These are phyloP conservation scores for Philereme transversata DNA, from an alignment of 2,888 invertebrate species.

Conservation along the genomic window DNA sequence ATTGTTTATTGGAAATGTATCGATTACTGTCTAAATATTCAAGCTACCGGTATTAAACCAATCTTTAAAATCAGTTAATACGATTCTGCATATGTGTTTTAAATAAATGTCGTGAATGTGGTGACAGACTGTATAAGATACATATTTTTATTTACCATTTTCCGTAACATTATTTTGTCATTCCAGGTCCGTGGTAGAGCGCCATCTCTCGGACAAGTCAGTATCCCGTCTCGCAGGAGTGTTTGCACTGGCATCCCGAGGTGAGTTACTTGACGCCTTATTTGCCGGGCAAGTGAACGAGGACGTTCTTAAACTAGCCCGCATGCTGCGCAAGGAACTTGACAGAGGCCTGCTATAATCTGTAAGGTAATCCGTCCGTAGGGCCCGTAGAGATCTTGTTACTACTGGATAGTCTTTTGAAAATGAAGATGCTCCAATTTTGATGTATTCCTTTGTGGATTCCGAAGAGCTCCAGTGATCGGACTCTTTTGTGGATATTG, in stretches of 20 bases:
- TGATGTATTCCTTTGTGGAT: background rate
- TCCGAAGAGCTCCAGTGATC: conserved; percentile 1
- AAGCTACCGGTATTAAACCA: no score
- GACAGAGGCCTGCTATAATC: conserved; percentile 76
- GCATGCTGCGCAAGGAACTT: conserved; percentile 77
- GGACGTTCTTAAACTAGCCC: conserved; percentile 70
- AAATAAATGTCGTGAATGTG: no score
- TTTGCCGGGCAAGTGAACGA: conserved; percentile 75
- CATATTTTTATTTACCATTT: background rate
- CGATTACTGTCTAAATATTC: no score
- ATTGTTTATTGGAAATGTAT: no score
- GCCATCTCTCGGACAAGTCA: conserved; percentile 94
- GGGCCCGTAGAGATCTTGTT: conserved; percentile 24
- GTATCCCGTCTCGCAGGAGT: conserved; percentile 90
- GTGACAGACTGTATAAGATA: no score
- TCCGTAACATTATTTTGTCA: background rate
- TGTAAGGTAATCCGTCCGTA: conserved; percentile 63
- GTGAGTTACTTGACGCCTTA: conserved; percentile 71
- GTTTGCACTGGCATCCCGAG: conserved; percentile 81
- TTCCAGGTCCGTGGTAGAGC: conserved; percentile 87
- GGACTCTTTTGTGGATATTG: conserved; percentile 4
- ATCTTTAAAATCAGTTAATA: no score
- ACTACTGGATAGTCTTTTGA: conserved; percentile 27
- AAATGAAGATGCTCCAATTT: conserved; percentile 4
- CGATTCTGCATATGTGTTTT: no score